Percentiles rank a stretch among this genome's conserved stretches.
These are phyloP conservation scores for Incurvaria masculella DNA, from an alignment of 2,888 invertebrate genomes.

Conservation along the genomic window DNA sequence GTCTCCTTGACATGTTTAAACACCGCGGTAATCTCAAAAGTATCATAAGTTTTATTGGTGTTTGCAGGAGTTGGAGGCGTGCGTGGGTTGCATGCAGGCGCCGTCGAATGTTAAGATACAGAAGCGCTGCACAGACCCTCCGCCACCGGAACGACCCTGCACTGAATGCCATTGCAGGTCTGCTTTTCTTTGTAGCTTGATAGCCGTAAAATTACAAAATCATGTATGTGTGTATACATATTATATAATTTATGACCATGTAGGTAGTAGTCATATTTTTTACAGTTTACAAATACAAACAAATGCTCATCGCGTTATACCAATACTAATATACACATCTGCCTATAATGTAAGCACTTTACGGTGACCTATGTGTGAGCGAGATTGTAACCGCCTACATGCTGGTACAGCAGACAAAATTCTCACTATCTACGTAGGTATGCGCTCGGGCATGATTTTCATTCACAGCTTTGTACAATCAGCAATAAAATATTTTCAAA, in stretches of 20 bases:
- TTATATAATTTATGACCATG: no score
- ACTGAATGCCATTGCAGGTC: conserved; percentile 40
- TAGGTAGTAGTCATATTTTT: no score
- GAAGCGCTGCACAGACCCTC: conserved; percentile 60
- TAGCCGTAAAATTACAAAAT: not conserved
- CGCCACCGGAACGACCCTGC: conserved; percentile 32
- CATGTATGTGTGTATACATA: not conserved
- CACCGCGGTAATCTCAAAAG: no score
- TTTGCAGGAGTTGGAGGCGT: conserved; percentile 74
- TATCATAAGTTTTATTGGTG: no score
- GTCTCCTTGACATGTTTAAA: no score
- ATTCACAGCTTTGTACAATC: no score
- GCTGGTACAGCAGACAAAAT: no score
- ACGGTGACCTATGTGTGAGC: no score
- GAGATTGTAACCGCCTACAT: no score
- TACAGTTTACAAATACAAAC: not conserved
- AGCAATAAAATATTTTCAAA: not conserved
- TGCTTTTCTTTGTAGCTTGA: not conserved
- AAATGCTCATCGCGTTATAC: not conserved
- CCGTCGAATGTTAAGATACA: conserved; percentile 75
- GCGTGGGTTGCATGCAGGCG: conserved; percentile 86
- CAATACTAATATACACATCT: not conserved
- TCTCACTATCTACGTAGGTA: no score
- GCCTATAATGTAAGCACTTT: no score
- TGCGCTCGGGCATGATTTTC: no score